Conservation (phyloP, 2,797 vertebrate genomes). For the Austrolebias charrua region DNA sequence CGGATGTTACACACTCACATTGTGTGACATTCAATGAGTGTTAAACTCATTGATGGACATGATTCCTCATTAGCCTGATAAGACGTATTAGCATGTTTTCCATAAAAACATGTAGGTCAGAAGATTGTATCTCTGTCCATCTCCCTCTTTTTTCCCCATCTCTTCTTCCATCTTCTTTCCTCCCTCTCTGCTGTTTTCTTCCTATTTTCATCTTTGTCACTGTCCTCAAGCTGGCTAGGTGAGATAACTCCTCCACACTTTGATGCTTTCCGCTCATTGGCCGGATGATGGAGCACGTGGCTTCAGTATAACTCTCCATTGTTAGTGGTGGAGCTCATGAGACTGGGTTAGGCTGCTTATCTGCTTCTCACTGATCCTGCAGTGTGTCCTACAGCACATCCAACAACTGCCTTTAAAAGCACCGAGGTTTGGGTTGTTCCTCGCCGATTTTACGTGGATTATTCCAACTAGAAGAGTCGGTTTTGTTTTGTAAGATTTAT, state of each 20-base stretch:
- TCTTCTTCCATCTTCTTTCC: conserved; percentile 46
- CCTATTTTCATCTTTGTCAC: conserved; percentile 70
- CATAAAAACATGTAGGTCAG: conserved; percentile 36
- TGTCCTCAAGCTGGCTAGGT: conserved; percentile 72
- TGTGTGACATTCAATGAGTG: not conserved
- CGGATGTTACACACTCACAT: conserved; percentile 11
- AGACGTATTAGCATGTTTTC: conserved; percentile 37
- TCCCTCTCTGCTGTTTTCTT: conserved; percentile 39
- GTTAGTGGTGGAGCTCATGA: conserved; percentile 55
- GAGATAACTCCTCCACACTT: conserved; percentile 75
- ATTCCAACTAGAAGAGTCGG: conserved; percentile 37
- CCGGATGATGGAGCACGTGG: conserved; percentile 41
- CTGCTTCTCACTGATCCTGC: conserved; percentile 43
- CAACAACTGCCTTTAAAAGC: conserved; percentile 22
- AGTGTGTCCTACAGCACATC: conserved; percentile 26
- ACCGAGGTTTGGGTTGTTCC: not conserved
- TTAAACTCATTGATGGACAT: conserved; percentile 31
- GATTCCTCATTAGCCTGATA: conserved; percentile 43
- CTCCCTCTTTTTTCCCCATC: conserved; percentile 38
- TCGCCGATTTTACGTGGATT: not conserved
- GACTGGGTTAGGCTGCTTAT: conserved; percentile 50
- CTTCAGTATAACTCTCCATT: conserved; percentile 64
- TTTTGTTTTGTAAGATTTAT: not conserved
- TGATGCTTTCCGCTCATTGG: conserved; percentile 59
- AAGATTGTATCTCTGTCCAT: conserved; percentile 27